Conservation (phyloP, 2,888 invertebrate genomes). For the Dicyrtoma fusca region DNA sequence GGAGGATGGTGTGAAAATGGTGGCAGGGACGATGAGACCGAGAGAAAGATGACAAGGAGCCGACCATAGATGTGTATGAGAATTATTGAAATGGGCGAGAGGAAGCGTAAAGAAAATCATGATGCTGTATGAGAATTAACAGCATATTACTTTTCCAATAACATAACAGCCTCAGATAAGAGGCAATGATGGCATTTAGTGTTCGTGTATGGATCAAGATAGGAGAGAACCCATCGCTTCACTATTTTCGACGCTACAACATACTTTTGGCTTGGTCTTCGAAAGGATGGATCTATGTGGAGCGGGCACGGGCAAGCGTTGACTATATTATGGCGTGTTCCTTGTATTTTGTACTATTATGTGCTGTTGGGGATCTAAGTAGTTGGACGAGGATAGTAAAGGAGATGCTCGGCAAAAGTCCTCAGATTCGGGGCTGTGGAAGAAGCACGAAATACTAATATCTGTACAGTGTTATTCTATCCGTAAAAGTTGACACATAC, state of each 20-base stretch:
- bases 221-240: constrained; percentile 28
- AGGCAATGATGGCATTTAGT: constrained; percentile 46
- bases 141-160: constrained; percentile 56
- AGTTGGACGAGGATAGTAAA: background rate
- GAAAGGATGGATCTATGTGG: too few species aligned
- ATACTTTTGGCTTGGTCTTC: constrained; percentile 6
- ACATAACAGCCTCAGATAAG: constrained; percentile 51
- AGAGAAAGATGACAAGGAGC: constrained; percentile 33
- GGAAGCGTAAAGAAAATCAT: constrained; percentile 41
- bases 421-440: too few species aligned
- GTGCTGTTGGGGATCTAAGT: background rate
- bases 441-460: too few species aligned
- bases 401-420: background rate
- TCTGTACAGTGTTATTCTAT: too few species aligned
- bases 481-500: too few species aligned
- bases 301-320: background rate
- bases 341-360: background rate
- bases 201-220: constrained; percentile 47
- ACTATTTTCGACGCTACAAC: constrained; percentile 10
- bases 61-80: constrained; percentile 33
- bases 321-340: background rate
- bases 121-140: constrained; percentile 49
- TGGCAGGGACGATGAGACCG: background rate
- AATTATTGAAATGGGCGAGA: constrained; percentile 47
- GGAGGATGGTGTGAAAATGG: background rate